A percentile compares a stretch with the other conserved stretches of the same genome.
Evolutionary conservation across 2,797 vertebrate species (phyloP).

Genomic region (Pteronotus mesoamericanus): DNA sequence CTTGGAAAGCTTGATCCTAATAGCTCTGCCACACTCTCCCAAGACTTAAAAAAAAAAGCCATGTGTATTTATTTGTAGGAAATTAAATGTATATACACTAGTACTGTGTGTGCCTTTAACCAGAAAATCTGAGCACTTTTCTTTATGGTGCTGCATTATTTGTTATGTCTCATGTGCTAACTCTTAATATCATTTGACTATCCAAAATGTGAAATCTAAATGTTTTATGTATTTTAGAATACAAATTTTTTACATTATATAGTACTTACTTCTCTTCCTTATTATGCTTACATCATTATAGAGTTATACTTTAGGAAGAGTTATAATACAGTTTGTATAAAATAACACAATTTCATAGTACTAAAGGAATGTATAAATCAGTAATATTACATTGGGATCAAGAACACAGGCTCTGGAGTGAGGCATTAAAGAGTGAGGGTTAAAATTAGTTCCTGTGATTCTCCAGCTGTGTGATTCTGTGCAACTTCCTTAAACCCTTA

Average conservation of each 20-base stretch:
- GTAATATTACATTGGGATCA: not conserved
- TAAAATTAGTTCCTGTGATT: not conserved
- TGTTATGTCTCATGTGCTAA: not conserved
- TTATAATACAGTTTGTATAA: not conserved
- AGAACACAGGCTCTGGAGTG: not conserved
- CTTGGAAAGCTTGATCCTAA: not conserved
- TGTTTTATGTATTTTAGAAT: not conserved
- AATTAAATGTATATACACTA: not conserved
- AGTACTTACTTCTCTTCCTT: not conserved
- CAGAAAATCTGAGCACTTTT: not conserved
- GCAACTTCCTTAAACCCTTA: not conserved
- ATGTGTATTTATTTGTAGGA: not conserved
- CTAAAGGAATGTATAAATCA: not conserved
- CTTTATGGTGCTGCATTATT: not conserved
- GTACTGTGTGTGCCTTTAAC: not conserved
- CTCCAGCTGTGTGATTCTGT: not conserved
- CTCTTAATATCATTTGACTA: not conserved
- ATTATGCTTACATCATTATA: not conserved
- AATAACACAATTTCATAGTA: not conserved
- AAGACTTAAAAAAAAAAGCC: not conserved
- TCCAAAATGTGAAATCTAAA: not conserved
- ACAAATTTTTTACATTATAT: not conserved
- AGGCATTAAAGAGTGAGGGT: not conserved
- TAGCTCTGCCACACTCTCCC: not conserved
- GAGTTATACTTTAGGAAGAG: not conserved